Evolutionary conservation across 2,888 invertebrate species (phyloP).

Genomic region (Polyommatus icarus): DNA sequence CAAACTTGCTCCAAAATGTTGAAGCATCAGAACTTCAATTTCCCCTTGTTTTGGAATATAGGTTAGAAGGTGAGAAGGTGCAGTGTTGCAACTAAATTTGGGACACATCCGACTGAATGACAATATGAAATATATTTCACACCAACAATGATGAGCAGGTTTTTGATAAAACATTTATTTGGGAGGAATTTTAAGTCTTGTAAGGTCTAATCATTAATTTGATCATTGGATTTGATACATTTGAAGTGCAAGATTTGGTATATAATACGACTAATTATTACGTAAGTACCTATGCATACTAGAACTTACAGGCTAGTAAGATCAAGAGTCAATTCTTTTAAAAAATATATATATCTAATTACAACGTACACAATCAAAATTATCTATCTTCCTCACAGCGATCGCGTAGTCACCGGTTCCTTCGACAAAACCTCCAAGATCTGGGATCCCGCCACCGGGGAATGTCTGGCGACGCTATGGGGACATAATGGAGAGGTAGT

Average conservation of each 20-base stretch:
- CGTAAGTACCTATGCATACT: too few relatives aligned
- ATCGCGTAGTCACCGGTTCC: constrained; percentile 88
- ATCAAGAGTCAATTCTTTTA: too few relatives aligned
- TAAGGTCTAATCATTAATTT: too few relatives aligned
- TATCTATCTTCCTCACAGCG: constrained; percentile 78
- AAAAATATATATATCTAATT: too few relatives aligned
- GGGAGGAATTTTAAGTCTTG: too few relatives aligned
- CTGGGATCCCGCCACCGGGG: constrained; percentile 85
- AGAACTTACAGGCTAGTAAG: too few relatives aligned
- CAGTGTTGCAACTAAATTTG: constrained; percentile 18
- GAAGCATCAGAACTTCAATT: constrained; percentile 8
- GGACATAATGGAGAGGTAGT: constrained; percentile 90
- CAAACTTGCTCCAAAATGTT: constrained; percentile 3
- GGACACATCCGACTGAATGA: constrained; percentile 5
- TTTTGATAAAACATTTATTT: too few relatives aligned
- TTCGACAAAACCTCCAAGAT: constrained; percentile 89
- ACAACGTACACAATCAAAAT: too few relatives aligned
- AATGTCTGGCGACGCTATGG: constrained; percentile 84
- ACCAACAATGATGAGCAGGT: too few relatives aligned
- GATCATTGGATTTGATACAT: too few relatives aligned
- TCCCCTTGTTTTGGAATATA: constrained; percentile 10
- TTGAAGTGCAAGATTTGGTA: too few relatives aligned
- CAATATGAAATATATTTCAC: background rate
- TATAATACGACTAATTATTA: too few relatives aligned
- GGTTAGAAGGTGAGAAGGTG: constrained; percentile 1